A percentile compares a stretch with the other conserved stretches of the same genome.
Evolutionary conservation across 64 coral and sea anemone genomes (phyloP).

Genomic region (Orbicella faveolata): DNA sequence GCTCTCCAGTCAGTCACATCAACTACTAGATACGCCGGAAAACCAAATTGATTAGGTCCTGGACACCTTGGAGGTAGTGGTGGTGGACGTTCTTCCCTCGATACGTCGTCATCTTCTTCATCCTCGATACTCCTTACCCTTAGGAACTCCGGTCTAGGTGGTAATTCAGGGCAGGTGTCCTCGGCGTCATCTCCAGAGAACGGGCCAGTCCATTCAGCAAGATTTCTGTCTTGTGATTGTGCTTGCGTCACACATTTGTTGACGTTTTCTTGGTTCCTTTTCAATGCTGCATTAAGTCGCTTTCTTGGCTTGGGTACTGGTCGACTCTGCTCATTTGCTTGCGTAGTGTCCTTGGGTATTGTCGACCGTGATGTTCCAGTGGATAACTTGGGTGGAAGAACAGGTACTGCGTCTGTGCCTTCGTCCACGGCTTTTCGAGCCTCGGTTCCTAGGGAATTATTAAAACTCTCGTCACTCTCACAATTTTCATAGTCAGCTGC

Average conservation of each 20-base stretch:
- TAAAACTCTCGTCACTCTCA: not conserved
- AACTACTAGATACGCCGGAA: conserved; percentile 3
- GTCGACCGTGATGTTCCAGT: not conserved
- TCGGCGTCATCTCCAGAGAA: not conserved
- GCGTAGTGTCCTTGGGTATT: not conserved
- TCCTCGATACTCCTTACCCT: not conserved
- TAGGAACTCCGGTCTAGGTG: not conserved
- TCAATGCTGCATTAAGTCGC: not conserved
- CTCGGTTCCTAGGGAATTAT: not conserved
- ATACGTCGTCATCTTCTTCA: not conserved
- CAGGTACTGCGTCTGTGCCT: not conserved
- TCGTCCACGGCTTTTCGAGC: not conserved
- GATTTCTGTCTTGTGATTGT: not conserved
- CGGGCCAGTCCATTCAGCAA: not conserved
- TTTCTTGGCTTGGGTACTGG: not conserved
- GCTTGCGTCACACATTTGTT: not conserved
- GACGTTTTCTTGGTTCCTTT: not conserved
- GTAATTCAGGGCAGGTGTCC: not conserved
- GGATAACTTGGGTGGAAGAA: not conserved
- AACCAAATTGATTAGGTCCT: not conserved
- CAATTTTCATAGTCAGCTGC: not conserved
- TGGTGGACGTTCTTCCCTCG: not conserved
- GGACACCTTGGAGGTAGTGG: conserved; percentile 11
- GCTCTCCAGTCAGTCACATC: conserved; percentile 2
- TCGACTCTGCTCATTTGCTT: not conserved